Conservation (phyloP, 2,113 vertebrate species). For the Lagopus leucura region DNA sequence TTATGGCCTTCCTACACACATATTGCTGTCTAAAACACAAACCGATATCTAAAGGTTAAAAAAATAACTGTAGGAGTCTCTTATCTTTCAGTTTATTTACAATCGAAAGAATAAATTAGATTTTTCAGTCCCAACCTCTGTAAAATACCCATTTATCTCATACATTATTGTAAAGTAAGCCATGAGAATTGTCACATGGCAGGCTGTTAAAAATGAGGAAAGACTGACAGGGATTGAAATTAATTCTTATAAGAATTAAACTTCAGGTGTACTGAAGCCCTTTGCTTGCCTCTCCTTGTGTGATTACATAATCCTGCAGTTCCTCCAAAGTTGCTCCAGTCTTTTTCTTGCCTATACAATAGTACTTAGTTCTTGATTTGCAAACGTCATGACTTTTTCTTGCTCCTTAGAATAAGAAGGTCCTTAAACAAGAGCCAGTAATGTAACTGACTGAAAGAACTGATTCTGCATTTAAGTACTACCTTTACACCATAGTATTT, state of each 20-base stretch:
- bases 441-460: background rate
- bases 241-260: background rate
- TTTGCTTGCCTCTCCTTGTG: background rate
- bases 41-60: background rate
- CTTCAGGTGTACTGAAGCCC: background rate
- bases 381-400: background rate
- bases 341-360: background rate
- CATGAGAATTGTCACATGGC: background rate
- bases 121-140: background rate
- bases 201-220: conserved; percentile 3
- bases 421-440: background rate
- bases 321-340: background rate
- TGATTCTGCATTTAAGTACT: background rate
- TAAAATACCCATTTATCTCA: background rate
- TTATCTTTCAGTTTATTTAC: conserved; percentile 36
- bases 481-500: background rate
- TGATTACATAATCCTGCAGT: background rate
- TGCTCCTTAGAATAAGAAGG: background rate
- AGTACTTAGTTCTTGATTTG: background rate
- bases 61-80: conserved; percentile 4
- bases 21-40: conserved; percentile 14
- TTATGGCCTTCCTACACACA: background rate
- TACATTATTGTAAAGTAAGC: background rate
- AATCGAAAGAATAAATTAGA: background rate
- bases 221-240: background rate